Base-by-base conservation (phyloP, 2,797 vertebrate species). In the Phataginus tetradactyla region DNA sequence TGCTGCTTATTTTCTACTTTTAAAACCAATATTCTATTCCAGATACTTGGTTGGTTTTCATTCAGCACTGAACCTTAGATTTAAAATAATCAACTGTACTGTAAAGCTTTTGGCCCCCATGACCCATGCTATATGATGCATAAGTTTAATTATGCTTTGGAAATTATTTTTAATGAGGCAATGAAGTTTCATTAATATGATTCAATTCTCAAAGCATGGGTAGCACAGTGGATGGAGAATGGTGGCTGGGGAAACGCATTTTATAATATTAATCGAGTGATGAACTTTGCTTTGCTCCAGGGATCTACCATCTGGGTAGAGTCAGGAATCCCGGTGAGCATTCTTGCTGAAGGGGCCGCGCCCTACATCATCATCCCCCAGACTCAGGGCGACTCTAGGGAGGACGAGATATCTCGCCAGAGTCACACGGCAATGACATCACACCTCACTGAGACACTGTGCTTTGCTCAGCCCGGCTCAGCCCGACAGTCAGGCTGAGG, bases 91-190 rank as follows among this genome's bases (percentile, higher is more conserved):
- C 25, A 66, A 55, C 18, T 21, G 0, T 53, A 84, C 21, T 66
- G 18, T 59, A 72, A 39, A 51, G 34, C 21, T 89, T 90, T 86
- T 95, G 49, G 94, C 45, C 25, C 55, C 39, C 3, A n/a, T 77
- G 79, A 85, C 21, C 61, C 57, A 72, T 72, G 89, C 61, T 85
- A 53, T 55, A 25, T 68, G 53, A 84, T 68, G 13, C 17, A 75
- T 71, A 25, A 80, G 88, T 93, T 86, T 92, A 75, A 92, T 95
- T 89, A 55, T 49, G 45, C 55, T 72, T 93, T 81, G 10, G 25
- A 77, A 96, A 92, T 96, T 86, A 87, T 81, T 92, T 91, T 61
- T 86, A 94, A 90, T 27, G 29, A 86, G 4, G 45, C 42, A 83
- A 79, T 96, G 55, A 78, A 29, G 39, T 90, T 57, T 93, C 39